A percentile compares a stretch with the other conserved stretches of the same genome.
phyloP scores from a whole-genome alignment of 1,140 invertebrate genomes.

The Drosophila melanica region DNA sequence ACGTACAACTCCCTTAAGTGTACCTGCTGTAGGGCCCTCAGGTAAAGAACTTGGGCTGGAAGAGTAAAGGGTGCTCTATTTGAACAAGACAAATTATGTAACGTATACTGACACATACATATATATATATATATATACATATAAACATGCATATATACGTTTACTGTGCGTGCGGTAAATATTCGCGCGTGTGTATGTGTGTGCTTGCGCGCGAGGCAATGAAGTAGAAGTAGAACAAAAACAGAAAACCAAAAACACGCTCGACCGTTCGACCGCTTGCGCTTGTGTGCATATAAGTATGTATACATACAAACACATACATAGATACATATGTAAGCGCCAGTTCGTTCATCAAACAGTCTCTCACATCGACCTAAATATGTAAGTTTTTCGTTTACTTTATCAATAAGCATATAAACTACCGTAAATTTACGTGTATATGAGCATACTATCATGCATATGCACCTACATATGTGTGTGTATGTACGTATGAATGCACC shows the following conservation, averaged over 20 bases:
- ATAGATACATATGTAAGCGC: constrained; percentile 11
- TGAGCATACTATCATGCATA: background rate
- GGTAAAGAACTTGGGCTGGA: background rate
- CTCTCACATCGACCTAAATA: constrained; percentile 76
- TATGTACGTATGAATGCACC: background rate
- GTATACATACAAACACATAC: constrained; percentile 7
- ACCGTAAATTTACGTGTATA: constrained; percentile 33
- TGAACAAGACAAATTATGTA: constrained; percentile 35
- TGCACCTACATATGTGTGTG: background rate
- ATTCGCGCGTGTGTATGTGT: constrained; percentile 10
- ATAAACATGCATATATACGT: background rate
- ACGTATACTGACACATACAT: constrained; percentile 2
- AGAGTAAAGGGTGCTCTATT: constrained; percentile 36
- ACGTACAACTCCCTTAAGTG: background rate
- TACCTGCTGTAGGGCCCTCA: constrained; percentile 24
- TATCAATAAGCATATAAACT: constrained; percentile 61
- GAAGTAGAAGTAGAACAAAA: constrained; percentile 68
- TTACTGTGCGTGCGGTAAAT: constrained; percentile 24
- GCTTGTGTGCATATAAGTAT: constrained; percentile 21
- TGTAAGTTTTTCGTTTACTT: constrained; percentile 58
- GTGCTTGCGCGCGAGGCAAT: constrained; percentile 43
- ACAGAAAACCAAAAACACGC: constrained; percentile 52
- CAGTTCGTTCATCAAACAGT: constrained; percentile 47
- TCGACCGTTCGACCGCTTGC: constrained; percentile 44
- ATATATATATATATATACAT: constrained; percentile 7